Base-by-base conservation (phyloP, 2,113 vertebrate genomes). In the Clarias batrachus region DNA sequence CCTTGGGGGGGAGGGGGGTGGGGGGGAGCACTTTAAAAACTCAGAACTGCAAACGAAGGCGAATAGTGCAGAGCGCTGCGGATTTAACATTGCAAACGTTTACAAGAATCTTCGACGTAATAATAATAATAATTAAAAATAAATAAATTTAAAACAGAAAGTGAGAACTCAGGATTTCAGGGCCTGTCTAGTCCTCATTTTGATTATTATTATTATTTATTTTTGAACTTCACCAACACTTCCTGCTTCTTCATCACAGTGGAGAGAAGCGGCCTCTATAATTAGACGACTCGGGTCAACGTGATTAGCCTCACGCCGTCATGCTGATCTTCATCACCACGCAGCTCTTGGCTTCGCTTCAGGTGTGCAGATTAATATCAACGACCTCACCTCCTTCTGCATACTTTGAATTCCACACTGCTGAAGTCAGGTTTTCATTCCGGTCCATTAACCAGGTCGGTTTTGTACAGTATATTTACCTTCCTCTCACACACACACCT, bases 241-340 rank as follows among this genome's bases (percentile, higher is more conserved):
- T 71, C 63, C 11, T 19, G 30, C 59, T 66, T 65, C 76, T 41
- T 59, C 63, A 82, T 84, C 68, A 60, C 81, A 33, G 68, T 60
- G 81, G 73, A 52, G 63, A 63, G 68, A 80, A 66, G 65, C 52
- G 71, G 48, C 77, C 87, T 48, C 48, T 90, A 90, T 90, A 90
- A 88, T 88, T 90, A 88, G 89, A 74, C 4, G 81, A 60, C 65
- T 84, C n/a, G 60, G 89, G 86, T 87, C 86, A 78, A 82, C 48
- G 84, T 82, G 89, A 88, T 86, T 86, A 88, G 82, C 84, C 83
- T 88, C 86, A 83, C 76, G 59, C 84, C 86, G 59, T 86, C 86
- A 84, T 56, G 59, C 74, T 57, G 85, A 81, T 80, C 86, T 80
- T 86, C 83, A 86, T 88, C 84, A 80, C n/a, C 76, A 81, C 79